Conservation (phyloP, 2,888 invertebrate species). For the Apamea sordens region DNA sequence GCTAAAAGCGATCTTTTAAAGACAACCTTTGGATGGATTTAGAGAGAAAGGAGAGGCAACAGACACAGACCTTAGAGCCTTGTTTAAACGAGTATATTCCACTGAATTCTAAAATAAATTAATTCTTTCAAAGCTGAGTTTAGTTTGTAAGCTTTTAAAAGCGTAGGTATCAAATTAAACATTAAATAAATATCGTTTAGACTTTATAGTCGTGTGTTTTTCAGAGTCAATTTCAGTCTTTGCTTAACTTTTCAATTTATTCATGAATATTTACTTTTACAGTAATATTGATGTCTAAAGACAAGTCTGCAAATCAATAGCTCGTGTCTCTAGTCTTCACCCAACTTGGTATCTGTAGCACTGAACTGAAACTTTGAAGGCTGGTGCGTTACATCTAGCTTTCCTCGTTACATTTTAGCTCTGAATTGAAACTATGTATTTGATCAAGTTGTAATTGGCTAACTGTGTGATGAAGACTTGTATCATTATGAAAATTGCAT, state of each 20-base stretch:
- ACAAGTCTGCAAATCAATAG: conserved; percentile 27
- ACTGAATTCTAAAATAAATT: neutral
- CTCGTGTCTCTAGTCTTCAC: conserved; percentile 6
- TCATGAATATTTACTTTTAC: conserved; percentile 22
- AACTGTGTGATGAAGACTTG: neutral
- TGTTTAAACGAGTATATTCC: neutral
- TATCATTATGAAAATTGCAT: neutral
- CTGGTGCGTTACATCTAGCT: conserved; percentile 36
- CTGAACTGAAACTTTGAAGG: conserved; percentile 46
- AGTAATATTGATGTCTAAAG: conserved; percentile 4
- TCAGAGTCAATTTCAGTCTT: neutral
- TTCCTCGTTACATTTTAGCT: conserved; percentile 20
- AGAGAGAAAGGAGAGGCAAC: neutral
- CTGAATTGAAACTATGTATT: conserved; percentile 11
- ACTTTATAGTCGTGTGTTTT: neutral
- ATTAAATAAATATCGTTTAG: too few species aligned
- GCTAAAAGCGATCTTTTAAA: too few species aligned
- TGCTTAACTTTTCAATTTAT: neutral
- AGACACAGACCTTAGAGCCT: neutral
- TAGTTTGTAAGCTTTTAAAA: neutral
- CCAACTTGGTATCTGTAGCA: conserved; percentile 38
- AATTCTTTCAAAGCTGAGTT: neutral
- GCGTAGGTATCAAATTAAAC: neutral
- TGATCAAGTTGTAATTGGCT: conserved; percentile 12
- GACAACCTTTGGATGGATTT: neutral